phyloP scores from a whole-genome alignment of 2,888 invertebrate genomes.

The Dicycla oo region DNA sequence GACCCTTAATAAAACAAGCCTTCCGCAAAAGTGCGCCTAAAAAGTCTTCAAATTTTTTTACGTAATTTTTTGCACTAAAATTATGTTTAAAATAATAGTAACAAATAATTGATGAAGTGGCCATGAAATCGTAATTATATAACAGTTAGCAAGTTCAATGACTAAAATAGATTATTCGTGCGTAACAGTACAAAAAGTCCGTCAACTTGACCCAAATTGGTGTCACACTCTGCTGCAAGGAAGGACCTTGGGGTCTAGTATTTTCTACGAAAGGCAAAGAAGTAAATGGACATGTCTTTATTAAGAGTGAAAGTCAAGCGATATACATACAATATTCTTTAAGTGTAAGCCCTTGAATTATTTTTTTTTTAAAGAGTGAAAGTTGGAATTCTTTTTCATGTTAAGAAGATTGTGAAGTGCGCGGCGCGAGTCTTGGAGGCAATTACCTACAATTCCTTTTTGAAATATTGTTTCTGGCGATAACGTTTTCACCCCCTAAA shows the following conservation, averaged over 20 bases:
- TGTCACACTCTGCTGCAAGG: slow-evolving; percentile 81
- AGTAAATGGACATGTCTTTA: neutral
- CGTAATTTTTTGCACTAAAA: slow-evolving; percentile 9
- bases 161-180: slow-evolving; percentile 81
- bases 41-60: slow-evolving; percentile 29
- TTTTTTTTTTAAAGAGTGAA: neutral
- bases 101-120: slow-evolving; percentile 48
- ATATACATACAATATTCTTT: neutral
- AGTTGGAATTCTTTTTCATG: neutral
- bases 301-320: slow-evolving; percentile 49
- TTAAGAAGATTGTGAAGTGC: too few relatives aligned
- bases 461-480: too few relatives aligned
- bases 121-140: slow-evolving; percentile 73
- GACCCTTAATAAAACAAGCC: slow-evolving; percentile 57
- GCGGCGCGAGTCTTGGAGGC: too few relatives aligned
- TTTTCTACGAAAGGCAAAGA: slow-evolving; percentile 51
- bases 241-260: slow-evolving; percentile 70
- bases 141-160: slow-evolving; percentile 84
- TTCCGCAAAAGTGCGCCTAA: slow-evolving; percentile 56
- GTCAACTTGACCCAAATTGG: slow-evolving; percentile 85
- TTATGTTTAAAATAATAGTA: slow-evolving; percentile 37
- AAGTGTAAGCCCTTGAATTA: neutral
- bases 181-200: slow-evolving; percentile 84
- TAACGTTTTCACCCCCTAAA: too few relatives aligned
- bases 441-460: too few relatives aligned